Evolutionary conservation across 2,888 invertebrate genomes (phyloP), one percentile per base, ranked within the genome.

Genomic region (Flabesymbios commensalis): DNA sequence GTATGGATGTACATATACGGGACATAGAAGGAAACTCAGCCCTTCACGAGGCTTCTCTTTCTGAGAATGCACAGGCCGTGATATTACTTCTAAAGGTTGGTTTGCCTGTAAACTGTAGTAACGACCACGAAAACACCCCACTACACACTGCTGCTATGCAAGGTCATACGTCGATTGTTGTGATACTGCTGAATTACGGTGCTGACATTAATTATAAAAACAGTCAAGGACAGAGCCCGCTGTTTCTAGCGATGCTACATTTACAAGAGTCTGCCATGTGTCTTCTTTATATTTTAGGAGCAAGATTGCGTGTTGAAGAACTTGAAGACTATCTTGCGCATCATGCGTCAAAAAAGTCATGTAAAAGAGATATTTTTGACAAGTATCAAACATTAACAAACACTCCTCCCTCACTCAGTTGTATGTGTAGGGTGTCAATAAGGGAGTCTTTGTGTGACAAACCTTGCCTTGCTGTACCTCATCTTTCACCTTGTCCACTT

Each of bases 221-320:
- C 51, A 10, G 29, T 5, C n/a, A 24, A 26, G 57, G 57, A 19
- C 61, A 61, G 24, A 61, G 57, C 41, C 41, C 57, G 22, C 32
- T 61, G 29, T 57, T 57, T 42, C 17, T 57, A 28, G n/a, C 61
- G 32, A 36, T 62, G 61, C 4, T 59, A 22, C 26, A 58, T 36
- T 14, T 55, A 41, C 54, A 70, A 49, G 22, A 14, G 28, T 69
- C 61, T 1, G 72, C 72, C 45, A 70, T 70, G 41, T 26, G 48
- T n/a, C 29, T 57, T 19, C 48, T 57, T 22, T 28, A 45, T 1
- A 26, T 17, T 32, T 24, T 45, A 4, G 57, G 57, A 17, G 31
- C 57, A 26, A 29, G 47, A 31, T 48, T 57, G 57, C n/a, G 22
- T 17, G 32, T 32, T 26, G 14, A 14, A 22, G 47, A 57, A 24